Conservation (phyloP, 2,113 vertebrate genomes). For the Kryptolebias marmoratus region DNA sequence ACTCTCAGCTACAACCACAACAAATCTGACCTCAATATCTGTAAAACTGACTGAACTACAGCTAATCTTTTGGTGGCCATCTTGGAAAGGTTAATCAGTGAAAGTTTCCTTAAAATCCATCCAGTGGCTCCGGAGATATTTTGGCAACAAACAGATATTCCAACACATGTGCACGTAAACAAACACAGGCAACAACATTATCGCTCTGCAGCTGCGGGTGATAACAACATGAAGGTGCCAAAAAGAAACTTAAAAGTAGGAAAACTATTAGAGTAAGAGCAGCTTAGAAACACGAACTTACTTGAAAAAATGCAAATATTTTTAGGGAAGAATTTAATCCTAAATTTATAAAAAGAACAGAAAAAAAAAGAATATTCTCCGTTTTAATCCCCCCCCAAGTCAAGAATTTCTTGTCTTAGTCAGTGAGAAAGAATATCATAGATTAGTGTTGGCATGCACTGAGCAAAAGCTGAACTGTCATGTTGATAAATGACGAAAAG, state of each 20-base stretch:
- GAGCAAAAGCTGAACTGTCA: constrained; percentile 53
- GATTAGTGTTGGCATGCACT: constrained; percentile 37
- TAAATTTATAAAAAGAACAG: neutral
- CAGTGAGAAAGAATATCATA: constrained; percentile 39
- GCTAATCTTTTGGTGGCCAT: no score
- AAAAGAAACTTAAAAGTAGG: neutral
- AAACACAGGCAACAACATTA: no score
- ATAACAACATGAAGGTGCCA: no score
- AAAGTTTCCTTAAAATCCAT: no score
- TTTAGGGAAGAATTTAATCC: constrained; percentile 13
- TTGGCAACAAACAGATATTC: no score
- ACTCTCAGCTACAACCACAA: no score
- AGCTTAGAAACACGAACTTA: neutral
- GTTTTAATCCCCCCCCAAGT: neutral
- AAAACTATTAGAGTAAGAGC: neutral
- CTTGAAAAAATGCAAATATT: constrained; percentile 34
- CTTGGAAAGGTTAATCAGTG: no score
- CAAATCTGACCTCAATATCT: no score
- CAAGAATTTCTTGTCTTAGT: constrained; percentile 35
- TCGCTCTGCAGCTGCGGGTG: no score
- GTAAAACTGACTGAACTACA: no score
- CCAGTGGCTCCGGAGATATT: no score
- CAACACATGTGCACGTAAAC: no score
- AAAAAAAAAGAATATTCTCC: neutral
- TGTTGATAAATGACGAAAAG: constrained; percentile 50